Base-by-base conservation (phyloP, 2,888 invertebrate species). In the Cantharis rufa region DNA sequence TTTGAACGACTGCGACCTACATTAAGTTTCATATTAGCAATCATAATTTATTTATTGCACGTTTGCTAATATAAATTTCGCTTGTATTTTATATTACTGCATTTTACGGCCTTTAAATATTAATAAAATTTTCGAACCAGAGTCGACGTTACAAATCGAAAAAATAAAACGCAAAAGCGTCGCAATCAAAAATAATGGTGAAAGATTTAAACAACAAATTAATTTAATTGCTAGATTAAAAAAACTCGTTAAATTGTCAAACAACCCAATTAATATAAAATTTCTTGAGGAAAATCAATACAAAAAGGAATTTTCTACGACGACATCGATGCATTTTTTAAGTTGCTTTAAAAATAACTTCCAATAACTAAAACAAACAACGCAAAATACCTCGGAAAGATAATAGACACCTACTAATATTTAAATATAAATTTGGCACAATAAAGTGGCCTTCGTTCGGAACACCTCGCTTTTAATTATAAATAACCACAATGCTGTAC, bases 21-120 rank as follows among this genome's bases (percentile, higher is more conserved):
- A 75, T 75, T 71, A 71, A 28, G 71, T 68, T 75, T 75, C 68
- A 69, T 75, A 75, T 71, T 75, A 75, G 71, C 71, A 71, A 69
- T 69, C 71, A 71, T 66, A 68, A 75, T 75, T 75, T 66, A 75
- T 75, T 70, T 64, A 75, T 68, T 71, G 70, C 74, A 75, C 70
- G 70, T 75, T 63, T 69, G n/a, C 48, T n/a, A n/a, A 48, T 48
- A 48, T 48, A 48, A 48, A 48, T n/a, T 48, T 48, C 13, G n/a
- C n/a, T 48, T 48, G 48, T 48, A 48, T n/a, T 48, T 48, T 48
- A 48, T 48, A 48, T 48, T 48, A 48, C 48, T 48, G 48, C 48
- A 48, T n/a, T 48, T 48, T 48, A 48, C 48, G 48, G n/a, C 48
- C n/a, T 48, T 48, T 48, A 48, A 48, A 48, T n/a, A 48, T n/a